Conservation (phyloP, 2,797 vertebrate genomes). For the Artibeus lituratus region DNA sequence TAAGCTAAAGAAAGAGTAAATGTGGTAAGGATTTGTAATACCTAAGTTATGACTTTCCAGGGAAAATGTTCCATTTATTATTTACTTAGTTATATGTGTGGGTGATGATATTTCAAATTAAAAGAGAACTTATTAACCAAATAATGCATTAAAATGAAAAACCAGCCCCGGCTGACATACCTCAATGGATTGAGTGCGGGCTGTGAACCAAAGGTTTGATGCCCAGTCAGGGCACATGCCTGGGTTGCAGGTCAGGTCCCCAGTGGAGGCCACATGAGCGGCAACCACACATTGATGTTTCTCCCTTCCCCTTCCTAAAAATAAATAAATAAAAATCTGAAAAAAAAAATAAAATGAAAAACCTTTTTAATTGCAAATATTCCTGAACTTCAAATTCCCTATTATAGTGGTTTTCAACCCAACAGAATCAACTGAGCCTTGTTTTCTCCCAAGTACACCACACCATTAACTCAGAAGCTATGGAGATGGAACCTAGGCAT, state of each 20-base stretch:
- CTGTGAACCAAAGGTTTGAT: too few relatives aligned
- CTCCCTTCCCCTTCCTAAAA: too few relatives aligned
- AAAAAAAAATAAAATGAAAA: background rate
- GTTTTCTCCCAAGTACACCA: background rate
- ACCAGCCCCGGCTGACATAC: too few relatives aligned
- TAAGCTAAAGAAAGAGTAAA: background rate
- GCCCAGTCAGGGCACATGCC: too few relatives aligned
- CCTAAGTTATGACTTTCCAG: background rate
- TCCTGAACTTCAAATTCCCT: background rate
- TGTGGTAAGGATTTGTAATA: background rate
- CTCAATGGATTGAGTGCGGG: too few relatives aligned
- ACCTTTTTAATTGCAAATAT: background rate
- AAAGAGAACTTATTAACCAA: background rate
- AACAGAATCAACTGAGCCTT: background rate
- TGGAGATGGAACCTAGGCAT: background rate
- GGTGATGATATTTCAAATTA: background rate
- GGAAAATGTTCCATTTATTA: background rate
- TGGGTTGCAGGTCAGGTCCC: too few relatives aligned
- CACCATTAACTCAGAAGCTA: background rate
- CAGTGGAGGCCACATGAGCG: too few relatives aligned
- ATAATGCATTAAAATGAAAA: background rate
- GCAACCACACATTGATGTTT: too few relatives aligned
- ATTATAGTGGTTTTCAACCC: background rate
- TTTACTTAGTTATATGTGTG: background rate
- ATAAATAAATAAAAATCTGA: too few relatives aligned